These are phyloP conservation scores for Belgica antarctica DNA, from an alignment of 2,888 invertebrate species.

Conservation along the genomic window DNA sequence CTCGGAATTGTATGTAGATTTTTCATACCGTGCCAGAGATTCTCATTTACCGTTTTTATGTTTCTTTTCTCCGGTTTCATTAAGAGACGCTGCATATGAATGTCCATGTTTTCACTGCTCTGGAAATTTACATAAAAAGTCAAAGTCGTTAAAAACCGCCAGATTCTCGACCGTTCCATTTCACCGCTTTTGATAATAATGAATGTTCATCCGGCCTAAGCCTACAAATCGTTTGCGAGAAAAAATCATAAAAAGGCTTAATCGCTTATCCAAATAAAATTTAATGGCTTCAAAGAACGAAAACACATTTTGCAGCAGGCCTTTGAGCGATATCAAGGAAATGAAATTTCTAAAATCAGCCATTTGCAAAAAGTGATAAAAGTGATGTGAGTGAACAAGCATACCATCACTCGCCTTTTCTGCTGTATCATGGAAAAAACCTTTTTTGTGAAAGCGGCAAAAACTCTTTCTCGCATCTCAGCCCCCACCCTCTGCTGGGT, in stretches of 20 bases:
- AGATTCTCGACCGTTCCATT: neutral
- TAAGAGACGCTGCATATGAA: neutral
- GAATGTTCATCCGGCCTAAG: constrained; percentile 30
- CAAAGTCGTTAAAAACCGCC: neutral
- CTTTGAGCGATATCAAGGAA: constrained; percentile 8
- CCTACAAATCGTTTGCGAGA: neutral
- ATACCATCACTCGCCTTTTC: constrained; percentile 23
- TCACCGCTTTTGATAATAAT: constrained; percentile 35
- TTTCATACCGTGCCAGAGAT: neutral
- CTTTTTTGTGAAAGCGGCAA: neutral
- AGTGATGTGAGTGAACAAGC: neutral
- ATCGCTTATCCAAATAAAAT: constrained; percentile 30
- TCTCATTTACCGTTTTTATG: constrained; percentile 24
- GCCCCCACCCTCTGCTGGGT: neutral
- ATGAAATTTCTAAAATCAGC: constrained; percentile 24
- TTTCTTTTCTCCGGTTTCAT: neutral
- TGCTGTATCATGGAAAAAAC: constrained; percentile 24
- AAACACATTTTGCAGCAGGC: neutral
- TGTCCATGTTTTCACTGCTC: neutral
- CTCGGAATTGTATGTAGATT: neutral
- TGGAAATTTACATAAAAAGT: constrained; percentile 27
- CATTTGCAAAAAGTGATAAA: constrained; percentile 32
- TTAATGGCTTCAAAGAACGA: constrained; percentile 7
- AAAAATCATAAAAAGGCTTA: constrained; percentile 15
- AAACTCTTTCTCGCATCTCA: neutral